Evolutionary conservation across 2,888 invertebrate genomes (phyloP).

Genomic region (Lycocerus yunnanus): DNA sequence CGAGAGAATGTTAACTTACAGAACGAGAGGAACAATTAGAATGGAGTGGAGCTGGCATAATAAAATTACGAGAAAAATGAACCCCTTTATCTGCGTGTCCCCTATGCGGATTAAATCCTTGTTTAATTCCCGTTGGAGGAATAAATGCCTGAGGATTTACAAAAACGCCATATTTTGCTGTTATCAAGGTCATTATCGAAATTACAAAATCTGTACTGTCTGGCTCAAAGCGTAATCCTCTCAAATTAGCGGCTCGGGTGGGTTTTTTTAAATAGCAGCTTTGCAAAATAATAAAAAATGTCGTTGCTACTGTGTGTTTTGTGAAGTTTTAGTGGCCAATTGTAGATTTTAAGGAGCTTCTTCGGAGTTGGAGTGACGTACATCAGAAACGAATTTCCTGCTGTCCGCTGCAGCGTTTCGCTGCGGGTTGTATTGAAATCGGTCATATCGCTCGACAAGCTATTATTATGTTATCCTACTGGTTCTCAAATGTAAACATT

Average conservation of each 20-base stretch:
- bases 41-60: constrained; percentile 28
- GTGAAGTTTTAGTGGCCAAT: constrained; percentile 7
- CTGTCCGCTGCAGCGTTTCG: constrained; percentile 49
- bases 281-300: background rate
- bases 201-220: constrained; percentile 42
- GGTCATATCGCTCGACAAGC: constrained; percentile 50
- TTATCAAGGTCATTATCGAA: constrained; percentile 56
- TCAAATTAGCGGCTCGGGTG: constrained; percentile 20
- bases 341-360: background rate
- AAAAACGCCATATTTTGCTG: constrained; percentile 55
- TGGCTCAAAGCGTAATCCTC: constrained; percentile 27
- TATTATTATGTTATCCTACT: constrained; percentile 45
- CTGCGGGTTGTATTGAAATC: constrained; percentile 42
- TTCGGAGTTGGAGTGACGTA: constrained; percentile 38
- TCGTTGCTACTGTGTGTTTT: background rate
- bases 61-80: constrained; percentile 41
- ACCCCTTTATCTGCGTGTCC: constrained; percentile 35
- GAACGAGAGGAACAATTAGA: constrained; percentile 15
- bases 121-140: constrained; percentile 49
- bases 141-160: constrained; percentile 53
- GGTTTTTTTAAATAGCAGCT: constrained; percentile 3
- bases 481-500: constrained; percentile 51
- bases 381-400: constrained; percentile 51
- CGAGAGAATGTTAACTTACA: constrained; percentile 31
- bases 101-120: constrained; percentile 34